Base-by-base conservation (phyloP, 2,797 vertebrate species). In the Tokudaia muenninki region DNA sequence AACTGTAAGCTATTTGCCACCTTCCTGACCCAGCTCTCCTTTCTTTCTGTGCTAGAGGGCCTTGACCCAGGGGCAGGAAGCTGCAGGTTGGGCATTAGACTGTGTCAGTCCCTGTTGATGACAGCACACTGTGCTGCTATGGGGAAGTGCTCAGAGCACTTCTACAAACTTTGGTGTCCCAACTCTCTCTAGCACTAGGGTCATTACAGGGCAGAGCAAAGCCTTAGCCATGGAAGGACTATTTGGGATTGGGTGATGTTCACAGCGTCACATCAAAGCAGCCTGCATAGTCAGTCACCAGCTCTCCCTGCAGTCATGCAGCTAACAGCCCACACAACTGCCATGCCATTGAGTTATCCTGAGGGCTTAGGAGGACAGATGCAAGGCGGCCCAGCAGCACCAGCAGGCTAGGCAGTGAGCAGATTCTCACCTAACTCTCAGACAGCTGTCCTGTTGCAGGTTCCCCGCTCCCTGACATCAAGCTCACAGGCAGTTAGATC, bases 101-200 rank as follows among this genome's bases (percentile, higher is more conserved):
- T 97, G 98, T 98, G 98, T 97, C 98, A 98, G 98, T 98, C 98
- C 97, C 95, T 97, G 79, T 98, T 98, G 98, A 98, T 98, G 98
- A 98, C 98, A 98, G 98, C 97, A 97, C 97, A 94, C 96, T 96
- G 86, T 89, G 97, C 98, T 98, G 98, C 98, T 97, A 97, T 98
- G 97, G 98, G 86, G 93, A 98, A 98, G 98, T 41, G 41, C 41
- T 98, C 97, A 97, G 97, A 98, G 93, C 72, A 0, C 86, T 98
- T 98, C 94, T 97, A 47, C 96, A 98, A 97, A 97, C 94, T 98
- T 65, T 31, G 93, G 97, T 92, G n/a, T 92, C 52, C 91, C 72
- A 34, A 52, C 77, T 92, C 72, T 95, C 50, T 96, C 77, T 70
- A 97, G 96, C 96, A 0, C 0, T 87, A 95, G 94, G 98, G 98